A percentile compares a stretch with the other conserved stretches of the same genome.
Evolutionary conservation across 2,888 invertebrate genomes (phyloP).

Genomic region (Marasmarcha lunaedactyla): DNA sequence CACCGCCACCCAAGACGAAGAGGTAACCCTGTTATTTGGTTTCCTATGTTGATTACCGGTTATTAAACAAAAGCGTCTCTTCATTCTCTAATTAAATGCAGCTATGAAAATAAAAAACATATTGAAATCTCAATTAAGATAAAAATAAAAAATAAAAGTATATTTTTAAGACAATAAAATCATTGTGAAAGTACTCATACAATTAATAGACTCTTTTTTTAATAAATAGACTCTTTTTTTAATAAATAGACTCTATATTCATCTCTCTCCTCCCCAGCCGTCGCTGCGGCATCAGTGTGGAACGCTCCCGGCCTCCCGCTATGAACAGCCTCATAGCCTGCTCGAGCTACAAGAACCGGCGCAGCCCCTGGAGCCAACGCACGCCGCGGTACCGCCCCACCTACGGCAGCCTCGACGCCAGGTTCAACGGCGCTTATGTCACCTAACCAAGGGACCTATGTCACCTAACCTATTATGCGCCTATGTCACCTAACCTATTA

Average conservation of each 20-base stretch:
- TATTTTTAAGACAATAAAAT: too few species aligned
- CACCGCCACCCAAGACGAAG: conserved; percentile 33
- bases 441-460: too few species aligned
- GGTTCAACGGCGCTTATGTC: conserved; percentile 37
- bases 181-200: too few species aligned
- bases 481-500: not conserved
- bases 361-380: conserved; percentile 58
- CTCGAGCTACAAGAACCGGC: conserved; percentile 79
- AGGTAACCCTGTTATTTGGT: conserved; percentile 36
- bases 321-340: conserved; percentile 82
- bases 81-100: not conserved
- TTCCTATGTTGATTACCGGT: not conserved
- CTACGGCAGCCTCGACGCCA: conserved; percentile 53
- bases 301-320: conserved; percentile 75
- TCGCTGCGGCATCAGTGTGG: conserved; percentile 71
- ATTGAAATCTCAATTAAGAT: not conserved
- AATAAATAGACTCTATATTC: too few species aligned
- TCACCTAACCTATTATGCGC: too few species aligned
- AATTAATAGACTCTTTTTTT: too few species aligned
- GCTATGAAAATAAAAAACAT: too few species aligned
- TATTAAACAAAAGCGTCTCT: not conserved
- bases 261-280: conserved; percentile 39
- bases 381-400: conserved; percentile 48
- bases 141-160: too few species aligned
- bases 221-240: too few species aligned